These are phyloP conservation scores for Ploceus nigricollis DNA, from an alignment of 2,113 vertebrate species.

Conservation along the genomic window DNA sequence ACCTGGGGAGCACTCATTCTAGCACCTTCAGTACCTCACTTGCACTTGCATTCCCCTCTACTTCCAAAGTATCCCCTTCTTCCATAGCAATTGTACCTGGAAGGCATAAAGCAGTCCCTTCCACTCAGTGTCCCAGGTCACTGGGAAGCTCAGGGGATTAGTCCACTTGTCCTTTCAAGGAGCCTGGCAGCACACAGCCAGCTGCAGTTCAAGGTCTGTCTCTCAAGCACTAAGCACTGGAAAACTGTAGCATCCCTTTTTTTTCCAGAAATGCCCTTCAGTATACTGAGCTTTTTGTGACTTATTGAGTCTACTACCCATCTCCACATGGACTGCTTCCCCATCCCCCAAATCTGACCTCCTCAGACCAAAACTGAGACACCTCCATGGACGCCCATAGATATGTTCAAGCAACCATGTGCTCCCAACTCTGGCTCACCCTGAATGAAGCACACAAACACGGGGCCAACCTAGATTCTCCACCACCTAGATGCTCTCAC, in stretches of 20 bases:
- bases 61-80: not conserved
- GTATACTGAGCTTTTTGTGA: not conserved
- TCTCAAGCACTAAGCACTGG: not conserved
- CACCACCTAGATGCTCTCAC: fast-evolving
- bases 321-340: not conserved
- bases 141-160: not conserved
- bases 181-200: not conserved
- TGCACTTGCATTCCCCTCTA: not conserved
- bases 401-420: not conserved
- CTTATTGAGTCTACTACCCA: not conserved
- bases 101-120: not conserved
- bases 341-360: not conserved
- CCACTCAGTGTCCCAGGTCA: not conserved
- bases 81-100: fast-evolving
- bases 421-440: not conserved
- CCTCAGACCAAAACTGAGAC: not conserved
- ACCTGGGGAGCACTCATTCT: not conserved
- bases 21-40: not conserved
- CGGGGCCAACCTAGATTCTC: not conserved
- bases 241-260: not conserved
- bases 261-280: not conserved
- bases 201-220: not conserved
- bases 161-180: not conserved
- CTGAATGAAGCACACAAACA: not conserved
- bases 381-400: not conserved